A percentile compares a stretch with the other conserved stretches of the same genome.
phyloP scores from a whole-genome alignment of 2,888 invertebrate species.

The Oeneis ivallda region DNA sequence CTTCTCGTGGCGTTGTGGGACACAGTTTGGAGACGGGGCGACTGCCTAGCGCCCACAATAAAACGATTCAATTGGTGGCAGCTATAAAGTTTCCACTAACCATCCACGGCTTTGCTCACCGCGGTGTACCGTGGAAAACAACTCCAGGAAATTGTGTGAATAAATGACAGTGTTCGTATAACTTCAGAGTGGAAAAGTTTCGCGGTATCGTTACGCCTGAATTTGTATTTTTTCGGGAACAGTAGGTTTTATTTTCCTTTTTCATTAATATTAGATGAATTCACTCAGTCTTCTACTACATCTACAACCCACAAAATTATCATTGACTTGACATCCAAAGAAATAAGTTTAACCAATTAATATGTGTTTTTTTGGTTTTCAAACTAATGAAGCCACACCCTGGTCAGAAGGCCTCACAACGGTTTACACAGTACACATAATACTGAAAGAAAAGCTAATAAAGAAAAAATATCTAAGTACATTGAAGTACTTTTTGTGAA shows the following conservation, averaged over 20 bases:
- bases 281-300: too few relatives aligned
- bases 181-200: conserved; percentile 21
- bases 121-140: conserved; percentile 12
- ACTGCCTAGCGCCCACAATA: conserved; percentile 21
- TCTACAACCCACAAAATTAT: too few relatives aligned
- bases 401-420: too few relatives aligned
- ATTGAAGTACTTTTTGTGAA: conserved; percentile 2
- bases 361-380: too few relatives aligned
- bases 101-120: conserved; percentile 3
- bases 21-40: conserved; percentile 16
- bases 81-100: conserved; percentile 26
- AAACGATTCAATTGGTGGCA: conserved; percentile 28
- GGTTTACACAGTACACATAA: too few relatives aligned
- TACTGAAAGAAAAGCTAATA: too few relatives aligned
- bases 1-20: not conserved
- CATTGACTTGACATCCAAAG: too few relatives aligned
- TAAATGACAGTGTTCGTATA: conserved; percentile 17
- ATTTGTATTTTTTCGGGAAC: not conserved
- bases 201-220: not conserved
- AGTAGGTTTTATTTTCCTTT: not conserved
- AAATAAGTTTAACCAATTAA: too few relatives aligned
- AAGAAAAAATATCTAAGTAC: conserved; percentile 5
- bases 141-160: conserved; percentile 23
- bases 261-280: not conserved
- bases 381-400: too few relatives aligned